Evolutionary conservation across 1,140 invertebrate species (phyloP).

Genomic region (Penaeus chinensis): DNA sequence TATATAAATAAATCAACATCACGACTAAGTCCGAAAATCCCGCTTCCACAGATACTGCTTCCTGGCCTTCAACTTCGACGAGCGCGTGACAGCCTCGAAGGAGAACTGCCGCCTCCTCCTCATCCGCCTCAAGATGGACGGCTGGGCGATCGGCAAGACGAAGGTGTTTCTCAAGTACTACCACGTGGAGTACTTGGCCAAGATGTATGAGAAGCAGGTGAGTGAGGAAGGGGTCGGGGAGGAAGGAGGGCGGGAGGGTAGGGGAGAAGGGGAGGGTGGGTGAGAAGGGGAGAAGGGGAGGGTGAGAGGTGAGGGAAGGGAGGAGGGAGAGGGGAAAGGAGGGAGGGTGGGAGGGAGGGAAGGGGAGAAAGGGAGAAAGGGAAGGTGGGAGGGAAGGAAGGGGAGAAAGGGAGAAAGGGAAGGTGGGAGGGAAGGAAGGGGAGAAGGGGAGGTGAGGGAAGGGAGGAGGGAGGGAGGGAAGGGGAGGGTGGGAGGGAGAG

Average conservation of each 20-base stretch:
- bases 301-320: too few relatives aligned
- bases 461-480: too few relatives aligned
- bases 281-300: too few relatives aligned
- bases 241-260: not conserved
- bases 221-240: not conserved
- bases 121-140: slow-evolving; percentile 80
- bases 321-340: too few relatives aligned
- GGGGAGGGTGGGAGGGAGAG: too few relatives aligned
- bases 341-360: too few relatives aligned
- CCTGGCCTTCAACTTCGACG: slow-evolving; percentile 80
- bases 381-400: too few relatives aligned
- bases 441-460: too few relatives aligned
- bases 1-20: not conserved
- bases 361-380: too few relatives aligned
- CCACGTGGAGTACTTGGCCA: slow-evolving; percentile 83
- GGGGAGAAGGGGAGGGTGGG: too few relatives aligned
- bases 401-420: too few relatives aligned
- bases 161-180: slow-evolving; percentile 90
- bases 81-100: slow-evolving; percentile 77
- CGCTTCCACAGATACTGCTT: slow-evolving; percentile 78
- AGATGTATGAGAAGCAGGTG: slow-evolving; percentile 81
- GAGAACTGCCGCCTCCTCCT: slow-evolving; percentile 81
- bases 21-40: not conserved
- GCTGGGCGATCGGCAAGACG: slow-evolving; percentile 85
- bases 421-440: too few relatives aligned